Conservation (phyloP, 1,140 invertebrate genomes). For the Caenorhabditis inopinata region DNA sequence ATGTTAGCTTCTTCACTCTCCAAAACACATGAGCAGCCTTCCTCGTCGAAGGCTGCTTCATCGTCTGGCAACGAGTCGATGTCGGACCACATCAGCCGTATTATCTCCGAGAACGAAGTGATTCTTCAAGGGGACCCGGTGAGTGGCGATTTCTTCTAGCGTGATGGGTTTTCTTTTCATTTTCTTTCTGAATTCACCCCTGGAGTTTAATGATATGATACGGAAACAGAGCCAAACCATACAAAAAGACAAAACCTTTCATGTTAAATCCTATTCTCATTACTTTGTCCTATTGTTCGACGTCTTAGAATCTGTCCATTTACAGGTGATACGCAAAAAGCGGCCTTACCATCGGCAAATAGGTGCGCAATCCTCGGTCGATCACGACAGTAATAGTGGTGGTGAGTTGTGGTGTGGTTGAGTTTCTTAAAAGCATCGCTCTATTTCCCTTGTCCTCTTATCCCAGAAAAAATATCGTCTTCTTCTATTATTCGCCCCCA, state of each 20-base stretch:
- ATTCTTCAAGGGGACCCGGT: slow-evolving; percentile 27
- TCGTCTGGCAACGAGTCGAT: slow-evolving; percentile 22
- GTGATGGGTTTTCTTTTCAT: slow-evolving; percentile 15
- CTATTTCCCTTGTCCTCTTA: slow-evolving; percentile 3
- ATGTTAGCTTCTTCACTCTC: slow-evolving; percentile 5
- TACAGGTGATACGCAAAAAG: slow-evolving; percentile 45
- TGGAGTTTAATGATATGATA: not conserved
- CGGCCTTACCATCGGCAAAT: slow-evolving; percentile 50
- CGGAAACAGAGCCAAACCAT: not conserved
- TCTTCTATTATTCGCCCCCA: not conserved
- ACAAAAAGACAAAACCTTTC: slow-evolving; percentile 5
- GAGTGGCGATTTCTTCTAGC: not conserved
- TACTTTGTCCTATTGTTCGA: not conserved
- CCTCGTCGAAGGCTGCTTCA: not conserved
- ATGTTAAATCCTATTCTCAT: not conserved
- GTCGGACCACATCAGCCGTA: slow-evolving; percentile 23
- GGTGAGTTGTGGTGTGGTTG: slow-evolving; percentile 40
- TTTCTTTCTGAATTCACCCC: not conserved
- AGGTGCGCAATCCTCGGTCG: slow-evolving; percentile 48
- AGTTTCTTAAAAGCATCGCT: slow-evolving; percentile 18
- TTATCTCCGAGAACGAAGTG: slow-evolving; percentile 10
- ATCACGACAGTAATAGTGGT: slow-evolving; percentile 49
- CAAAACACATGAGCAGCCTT: slow-evolving; percentile 9
- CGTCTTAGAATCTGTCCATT: slow-evolving; percentile 13
- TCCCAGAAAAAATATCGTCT: not conserved